Evolutionary conservation across 2,797 vertebrate species (phyloP), one percentile per base, ranked within the genome.

Genomic region (Typhlichthys subterraneus): DNA sequence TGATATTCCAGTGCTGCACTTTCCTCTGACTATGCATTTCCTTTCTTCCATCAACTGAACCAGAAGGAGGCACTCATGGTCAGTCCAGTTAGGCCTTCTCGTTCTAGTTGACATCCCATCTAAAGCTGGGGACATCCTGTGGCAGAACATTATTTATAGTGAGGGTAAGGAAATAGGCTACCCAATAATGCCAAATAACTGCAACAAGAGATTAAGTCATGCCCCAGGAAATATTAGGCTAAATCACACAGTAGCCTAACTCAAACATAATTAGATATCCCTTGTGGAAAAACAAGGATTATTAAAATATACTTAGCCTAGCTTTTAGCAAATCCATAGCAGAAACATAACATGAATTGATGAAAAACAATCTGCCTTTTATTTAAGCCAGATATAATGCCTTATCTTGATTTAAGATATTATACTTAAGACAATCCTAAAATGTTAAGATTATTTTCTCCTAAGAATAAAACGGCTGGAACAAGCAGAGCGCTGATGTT

Each of bases 31-130:
- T 8, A 80, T 19, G 1, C 65, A 61, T 69, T 77, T 85, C 50
- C 54, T 82, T 45, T 86, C 77, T 38, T 77, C 76, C 65, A 84
- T 73, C 23, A 86, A 60, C 61, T 83, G 79, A 33, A 83, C 79
- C 3, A 89, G 83, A 52, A 87, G 68, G 14, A 85, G 77, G 69
- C 77, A 83, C 65, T 87, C 85, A 56, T 81, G 64, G 42, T 88
- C 85, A 12, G 87, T 86, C 85, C 85, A 88, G 67, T 86, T 84
- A 1, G 84, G 82, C 72, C 73, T 80, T 38, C 87, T 54, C 59
- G 74, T 89, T 47, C 85, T 78, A 69, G 59, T 70, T 47, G 80
- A 67, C 78, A 83, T 81, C 15, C 57, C 65, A 14, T 82, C 69
- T 59, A 63, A 38, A 48, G 78, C 58, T 9, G 67, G 47, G n/a